Evolutionary conservation across 1,140 invertebrate species (phyloP), one percentile per base, ranked within the genome.

Genomic region (Palaemon carinicauda): DNA sequence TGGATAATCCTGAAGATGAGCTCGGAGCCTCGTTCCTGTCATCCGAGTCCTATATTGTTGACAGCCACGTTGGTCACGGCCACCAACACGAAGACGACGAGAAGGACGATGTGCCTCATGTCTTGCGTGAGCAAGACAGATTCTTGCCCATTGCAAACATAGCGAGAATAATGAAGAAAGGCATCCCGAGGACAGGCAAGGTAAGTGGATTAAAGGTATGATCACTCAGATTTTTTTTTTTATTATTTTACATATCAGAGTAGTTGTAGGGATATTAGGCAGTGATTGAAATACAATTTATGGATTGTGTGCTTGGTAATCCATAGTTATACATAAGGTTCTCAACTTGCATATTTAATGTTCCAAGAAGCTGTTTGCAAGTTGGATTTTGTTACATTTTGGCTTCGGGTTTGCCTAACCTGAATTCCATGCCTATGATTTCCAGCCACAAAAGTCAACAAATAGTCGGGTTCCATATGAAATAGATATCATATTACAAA

Each of bases 91-190:
- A 89, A 50, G 91, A 92, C 80, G 91, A 92, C 52, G 90, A 90
- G 56, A 92, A 92, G 75, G 91, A 92, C 52, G 91, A 92, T 89
- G 91, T 91, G 9, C 90, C 92, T 1, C 90, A 92, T 90, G 91
- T 92, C 87, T 91, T 98, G 41, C 91, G 96, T 53, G 96, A 97
- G 91, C 96, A 99, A 92, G 98, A 99, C 91, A 93, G 98, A 89
- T 99, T 99, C 91, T 92, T 99, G 69, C 98, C 98, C 1, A 99
- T 99, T 89, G 98, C 98, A 27, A 99, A 99, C 93, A 97, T 99
- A 69, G 97, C 98, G 0, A 96, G 99, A 92, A 99, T 99, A 60
- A 99, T 99, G 99, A 99, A 99, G 92, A 95, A 96, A 91, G 96
- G 97, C 7, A 98, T 99, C 89, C 98, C 98, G 7, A 95, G 97